phyloP scores from a whole-genome alignment of 2,113 vertebrate species.

The Equus quagga region DNA sequence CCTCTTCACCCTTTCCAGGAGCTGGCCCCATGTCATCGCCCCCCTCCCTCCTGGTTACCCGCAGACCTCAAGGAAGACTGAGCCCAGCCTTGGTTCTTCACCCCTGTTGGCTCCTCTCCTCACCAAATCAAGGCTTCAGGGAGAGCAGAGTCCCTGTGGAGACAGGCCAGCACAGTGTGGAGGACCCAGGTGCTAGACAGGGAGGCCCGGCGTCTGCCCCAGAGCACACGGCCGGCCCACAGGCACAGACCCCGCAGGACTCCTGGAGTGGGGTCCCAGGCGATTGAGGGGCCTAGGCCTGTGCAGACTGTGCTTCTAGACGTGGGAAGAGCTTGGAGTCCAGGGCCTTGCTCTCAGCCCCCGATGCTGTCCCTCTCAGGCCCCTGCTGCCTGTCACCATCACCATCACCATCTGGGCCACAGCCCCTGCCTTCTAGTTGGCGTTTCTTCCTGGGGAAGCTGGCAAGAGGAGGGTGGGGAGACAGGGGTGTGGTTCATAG shows the following conservation, averaged over 20 bases:
- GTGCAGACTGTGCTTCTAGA: not conserved
- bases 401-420: not conserved
- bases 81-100: rapidly evolving
- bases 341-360: not conserved
- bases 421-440: not conserved
- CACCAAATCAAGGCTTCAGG: not conserved
- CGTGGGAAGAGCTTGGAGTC: rapidly evolving
- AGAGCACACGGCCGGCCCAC: not conserved
- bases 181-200: not conserved
- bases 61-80: not conserved
- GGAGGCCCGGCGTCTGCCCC: too few species aligned
- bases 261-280: not conserved
- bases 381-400: not conserved
- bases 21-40: not conserved
- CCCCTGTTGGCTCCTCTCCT: too few species aligned
- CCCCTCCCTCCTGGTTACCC: not conserved
- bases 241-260: not conserved
- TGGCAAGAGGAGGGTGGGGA: not conserved
- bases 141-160: not conserved
- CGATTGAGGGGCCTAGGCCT: not conserved
- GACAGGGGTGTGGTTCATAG: not conserved
- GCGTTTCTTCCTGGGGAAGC: not conserved
- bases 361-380: not conserved
- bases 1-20: not conserved
- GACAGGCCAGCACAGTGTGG: rapidly evolving